A percentile compares a stretch with the other conserved stretches of the same genome.
Conservation (phyloP, 2,113 vertebrate genomes). For the Melanerpes formicivorus region DNA sequence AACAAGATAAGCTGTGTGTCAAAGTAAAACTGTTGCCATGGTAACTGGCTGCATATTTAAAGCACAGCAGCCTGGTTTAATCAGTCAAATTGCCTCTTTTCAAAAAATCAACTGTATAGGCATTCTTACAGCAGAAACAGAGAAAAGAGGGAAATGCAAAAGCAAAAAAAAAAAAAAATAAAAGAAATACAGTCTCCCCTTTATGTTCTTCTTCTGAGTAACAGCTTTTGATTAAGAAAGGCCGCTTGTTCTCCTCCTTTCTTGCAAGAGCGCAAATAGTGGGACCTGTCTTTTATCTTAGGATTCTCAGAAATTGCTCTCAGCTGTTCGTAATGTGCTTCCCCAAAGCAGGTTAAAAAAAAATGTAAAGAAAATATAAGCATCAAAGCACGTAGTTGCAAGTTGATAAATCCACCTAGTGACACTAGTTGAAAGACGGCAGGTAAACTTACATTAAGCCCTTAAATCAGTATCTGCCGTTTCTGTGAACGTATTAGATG, state of each 20-base stretch:
- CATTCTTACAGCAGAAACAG: not conserved
- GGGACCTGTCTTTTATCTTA: not conserved
- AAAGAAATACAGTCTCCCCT: not conserved
- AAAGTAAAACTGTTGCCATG: slow-evolving; percentile 74
- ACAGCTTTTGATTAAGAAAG: not conserved
- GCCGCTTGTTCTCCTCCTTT: not conserved
- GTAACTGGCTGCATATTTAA: slow-evolving; percentile 73
- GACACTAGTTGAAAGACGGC: not conserved
- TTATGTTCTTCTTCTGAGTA: not conserved
- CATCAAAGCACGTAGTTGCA: not conserved
- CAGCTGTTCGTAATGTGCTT: not conserved
- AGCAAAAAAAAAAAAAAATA: not conserved
- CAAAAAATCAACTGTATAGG: not conserved
- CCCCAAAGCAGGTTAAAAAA: not conserved
- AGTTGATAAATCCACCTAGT: not conserved
- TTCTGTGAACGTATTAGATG: not conserved
- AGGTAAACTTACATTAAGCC: not conserved
- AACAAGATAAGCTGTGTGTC: slow-evolving; percentile 72
- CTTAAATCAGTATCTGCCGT: not conserved
- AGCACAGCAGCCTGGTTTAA: slow-evolving; percentile 69
- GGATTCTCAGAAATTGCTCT: not conserved
- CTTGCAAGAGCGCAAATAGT: not conserved
- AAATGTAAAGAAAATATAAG: not conserved
- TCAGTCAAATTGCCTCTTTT: slow-evolving; percentile 70
- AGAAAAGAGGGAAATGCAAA: not conserved